Percentiles rank a stretch among this genome's conserved stretches.
These are phyloP conservation scores for Cairina moschata DNA, from an alignment of 2,113 vertebrate genomes.

Conservation along the genomic window DNA sequence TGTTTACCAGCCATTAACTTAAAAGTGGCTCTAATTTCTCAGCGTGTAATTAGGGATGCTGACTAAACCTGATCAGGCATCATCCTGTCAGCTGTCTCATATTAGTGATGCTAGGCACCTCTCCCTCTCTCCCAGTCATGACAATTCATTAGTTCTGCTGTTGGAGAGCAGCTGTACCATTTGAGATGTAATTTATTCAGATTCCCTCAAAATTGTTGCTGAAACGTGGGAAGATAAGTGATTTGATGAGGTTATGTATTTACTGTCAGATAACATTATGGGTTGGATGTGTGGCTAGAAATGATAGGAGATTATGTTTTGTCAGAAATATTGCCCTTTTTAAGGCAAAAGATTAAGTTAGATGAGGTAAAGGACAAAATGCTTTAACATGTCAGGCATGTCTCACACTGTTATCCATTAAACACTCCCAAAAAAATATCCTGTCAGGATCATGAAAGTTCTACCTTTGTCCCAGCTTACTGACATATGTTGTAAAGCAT, in stretches of 20 bases:
- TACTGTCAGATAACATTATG: slow-evolving; percentile 75
- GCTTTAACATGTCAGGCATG: background rate
- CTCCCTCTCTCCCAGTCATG: slow-evolving; percentile 61
- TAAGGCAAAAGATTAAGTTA: slow-evolving; percentile 46
- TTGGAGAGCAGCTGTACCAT: slow-evolving; percentile 76
- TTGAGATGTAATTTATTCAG: slow-evolving; percentile 76
- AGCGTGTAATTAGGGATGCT: slow-evolving; percentile 66
- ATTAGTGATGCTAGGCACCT: slow-evolving; percentile 65
- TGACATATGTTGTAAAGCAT: background rate
- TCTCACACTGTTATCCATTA: background rate
- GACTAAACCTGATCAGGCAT: slow-evolving; percentile 54
- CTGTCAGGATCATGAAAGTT: background rate
- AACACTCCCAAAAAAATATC: background rate
- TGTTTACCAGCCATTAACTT: slow-evolving; percentile 71
- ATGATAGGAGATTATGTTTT: slow-evolving; percentile 54
- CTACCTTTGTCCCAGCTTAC: background rate
- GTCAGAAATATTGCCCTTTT: slow-evolving; percentile 43
- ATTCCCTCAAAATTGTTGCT: slow-evolving; percentile 71
- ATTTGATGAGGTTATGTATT: slow-evolving; percentile 77
- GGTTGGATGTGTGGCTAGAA: slow-evolving; percentile 64
- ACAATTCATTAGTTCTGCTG: slow-evolving; percentile 79
- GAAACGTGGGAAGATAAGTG: slow-evolving; percentile 65
- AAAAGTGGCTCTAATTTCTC: slow-evolving; percentile 64
- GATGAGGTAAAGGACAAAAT: slow-evolving; percentile 59
- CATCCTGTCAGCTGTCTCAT: slow-evolving; percentile 37